Base-by-base conservation (phyloP, 2,888 invertebrate genomes). In the Morpho achilles region DNA sequence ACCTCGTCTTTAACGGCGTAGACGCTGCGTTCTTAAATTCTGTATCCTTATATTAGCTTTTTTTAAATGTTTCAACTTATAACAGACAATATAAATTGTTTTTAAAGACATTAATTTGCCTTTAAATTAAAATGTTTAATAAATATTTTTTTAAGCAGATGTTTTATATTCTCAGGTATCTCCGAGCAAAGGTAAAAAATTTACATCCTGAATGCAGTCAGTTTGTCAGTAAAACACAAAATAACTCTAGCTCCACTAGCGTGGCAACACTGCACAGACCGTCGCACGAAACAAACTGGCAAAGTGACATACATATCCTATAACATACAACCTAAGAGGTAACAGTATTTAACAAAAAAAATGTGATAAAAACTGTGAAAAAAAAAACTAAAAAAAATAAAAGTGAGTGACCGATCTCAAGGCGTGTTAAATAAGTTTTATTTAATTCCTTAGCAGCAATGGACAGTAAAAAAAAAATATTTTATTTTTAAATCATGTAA, bases 321-420 rank as follows among this genome's bases (percentile, higher is more conserved):
- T 59, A 52, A 67, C 62, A 55, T 56, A 66, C 65, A 65, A 77
- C 73, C 73, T 73, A 79, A 74, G 78, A 79, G 76, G 75, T 77
- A 79, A 75, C 85, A 85, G 84, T 86, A 86, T 86, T 85, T 77
- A 72, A 82, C 75, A 80, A 85, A 81, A 72, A 82, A 75, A 80
- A 84, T 87, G 85, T 86, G 86, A 87, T 86, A 86, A 83, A 79
- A 87, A 82, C 80, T 81, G 79, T 82, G 79, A 84, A 82, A 87
- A 85, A 82, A 78, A 73, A 74, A 79, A 70, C 69, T 70, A 72
- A 74, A 81, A 84, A 86, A 84, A 70, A 68, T 69, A 76, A 55
- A 55, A 87, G 87, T 87, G 87, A 87, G 83, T 84, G 87, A 86
- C 83, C 80, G 89, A 90, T 90, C 89, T 90, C 90, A 89, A 69